Conservation (phyloP, 2,113 vertebrate genomes). For the Sinocyclocheilus anshuiensis region DNA sequence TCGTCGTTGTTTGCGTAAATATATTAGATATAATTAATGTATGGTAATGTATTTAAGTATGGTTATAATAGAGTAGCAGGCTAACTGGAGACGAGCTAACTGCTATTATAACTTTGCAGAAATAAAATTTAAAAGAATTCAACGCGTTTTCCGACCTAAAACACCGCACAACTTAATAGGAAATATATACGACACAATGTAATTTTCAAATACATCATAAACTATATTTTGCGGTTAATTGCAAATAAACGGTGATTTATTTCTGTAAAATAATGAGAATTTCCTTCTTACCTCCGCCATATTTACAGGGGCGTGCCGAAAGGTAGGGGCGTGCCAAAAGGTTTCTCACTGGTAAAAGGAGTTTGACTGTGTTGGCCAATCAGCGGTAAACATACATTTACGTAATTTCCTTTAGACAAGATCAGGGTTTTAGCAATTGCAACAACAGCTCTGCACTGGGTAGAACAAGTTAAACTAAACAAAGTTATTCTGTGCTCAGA, state of each 20-base stretch:
- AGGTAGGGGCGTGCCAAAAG: no score
- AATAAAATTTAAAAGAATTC: slow-evolving; percentile 35
- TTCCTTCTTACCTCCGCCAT: slow-evolving; percentile 60
- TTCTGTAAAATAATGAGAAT: slow-evolving; percentile 44
- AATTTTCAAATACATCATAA: neutral
- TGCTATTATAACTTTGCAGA: slow-evolving; percentile 49
- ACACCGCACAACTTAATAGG: no score
- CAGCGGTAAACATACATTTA: no score
- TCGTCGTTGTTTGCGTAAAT: neutral
- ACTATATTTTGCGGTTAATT: neutral
- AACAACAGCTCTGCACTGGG: no score
- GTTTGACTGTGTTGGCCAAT: no score
- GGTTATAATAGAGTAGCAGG: neutral
- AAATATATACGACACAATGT: neutral
- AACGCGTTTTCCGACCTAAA: slow-evolving; percentile 41
- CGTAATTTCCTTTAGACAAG: no score
- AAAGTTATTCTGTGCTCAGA: no score
- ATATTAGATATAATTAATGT: neutral
- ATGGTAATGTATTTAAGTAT: neutral
- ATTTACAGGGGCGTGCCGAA: slow-evolving; percentile 33
- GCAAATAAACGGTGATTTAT: neutral
- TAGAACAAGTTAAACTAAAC: no score
- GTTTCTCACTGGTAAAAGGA: no score
- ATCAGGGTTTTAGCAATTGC: no score
- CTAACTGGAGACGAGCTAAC: slow-evolving; percentile 41